Conservation (phyloP, 2,888 invertebrate genomes). For the Eristalinus sepulchralis region DNA sequence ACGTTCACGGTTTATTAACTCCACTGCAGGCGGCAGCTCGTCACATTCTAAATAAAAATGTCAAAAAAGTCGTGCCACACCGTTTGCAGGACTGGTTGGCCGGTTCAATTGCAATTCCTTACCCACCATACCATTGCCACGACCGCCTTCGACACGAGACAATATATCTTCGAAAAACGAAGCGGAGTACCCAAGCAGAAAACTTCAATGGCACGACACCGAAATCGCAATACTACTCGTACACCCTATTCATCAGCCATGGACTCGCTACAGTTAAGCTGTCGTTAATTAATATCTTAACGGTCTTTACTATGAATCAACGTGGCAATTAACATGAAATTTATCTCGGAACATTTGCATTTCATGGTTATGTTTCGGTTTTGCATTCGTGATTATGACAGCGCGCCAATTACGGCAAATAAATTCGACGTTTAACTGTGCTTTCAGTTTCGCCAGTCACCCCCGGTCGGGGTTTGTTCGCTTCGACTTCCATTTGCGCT, state of each 20-base stretch:
- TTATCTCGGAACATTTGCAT: conserved; percentile 63
- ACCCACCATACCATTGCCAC: not conserved
- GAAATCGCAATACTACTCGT: conserved; percentile 46
- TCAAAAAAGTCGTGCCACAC: conserved; percentile 54
- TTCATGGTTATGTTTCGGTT: conserved; percentile 20
- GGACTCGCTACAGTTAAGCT: conserved; percentile 61
- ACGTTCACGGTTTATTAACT: conserved; percentile 10
- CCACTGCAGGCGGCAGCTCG: not conserved
- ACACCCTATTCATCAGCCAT: conserved; percentile 63
- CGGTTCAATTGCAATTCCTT: conserved; percentile 17
- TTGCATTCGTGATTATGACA: conserved; percentile 34
- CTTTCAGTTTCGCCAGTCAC: not conserved
- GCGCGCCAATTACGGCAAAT: conserved; percentile 46
- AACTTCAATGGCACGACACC: conserved; percentile 58
- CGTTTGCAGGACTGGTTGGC: conserved; percentile 39
- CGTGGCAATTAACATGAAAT: conserved; percentile 64
- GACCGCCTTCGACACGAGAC: not conserved
- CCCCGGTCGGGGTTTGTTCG: not conserved
- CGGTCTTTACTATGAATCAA: conserved; percentile 66
- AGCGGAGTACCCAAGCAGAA: conserved; percentile 11
- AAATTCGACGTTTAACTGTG: conserved; percentile 31
- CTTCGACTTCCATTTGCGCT: not conserved
- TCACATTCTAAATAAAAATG: conserved; percentile 44
- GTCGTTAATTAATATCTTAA: conserved; percentile 68
- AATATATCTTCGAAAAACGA: not conserved